Percentiles rank a stretch among this genome's conserved stretches.
phyloP scores from a whole-genome alignment of 2,797 vertebrate genomes.

The Cossypha polioptera region DNA sequence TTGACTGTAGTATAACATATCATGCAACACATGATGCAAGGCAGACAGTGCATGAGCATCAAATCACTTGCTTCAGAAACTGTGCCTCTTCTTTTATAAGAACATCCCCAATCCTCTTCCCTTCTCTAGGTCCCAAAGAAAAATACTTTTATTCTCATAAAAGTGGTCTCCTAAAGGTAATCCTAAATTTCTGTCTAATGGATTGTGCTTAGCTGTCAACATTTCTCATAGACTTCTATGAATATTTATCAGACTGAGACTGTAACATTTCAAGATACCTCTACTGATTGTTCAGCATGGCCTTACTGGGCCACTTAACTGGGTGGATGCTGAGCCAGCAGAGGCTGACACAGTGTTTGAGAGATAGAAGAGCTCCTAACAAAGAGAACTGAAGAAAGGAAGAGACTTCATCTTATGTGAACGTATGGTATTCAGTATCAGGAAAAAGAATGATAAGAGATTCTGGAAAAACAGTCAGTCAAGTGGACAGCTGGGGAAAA shows the following conservation, averaged over 20 bases:
- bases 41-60: not conserved
- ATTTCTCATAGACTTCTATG: not conserved
- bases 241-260: not conserved
- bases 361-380: not conserved
- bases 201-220: not conserved
- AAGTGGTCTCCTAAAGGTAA: not conserved
- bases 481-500: not conserved
- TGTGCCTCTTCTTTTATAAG: not conserved
- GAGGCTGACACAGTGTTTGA: not conserved
- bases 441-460: not conserved
- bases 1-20: not conserved
- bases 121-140: not conserved
- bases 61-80: not conserved
- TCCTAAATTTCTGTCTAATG: not conserved
- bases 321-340: not conserved
- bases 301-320: not conserved
- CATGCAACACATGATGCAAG: not conserved
- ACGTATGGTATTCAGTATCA: not conserved
- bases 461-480: not conserved
- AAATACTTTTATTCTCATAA: not conserved
- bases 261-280: not conserved
- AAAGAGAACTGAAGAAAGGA: not conserved
- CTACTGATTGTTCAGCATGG: not conserved
- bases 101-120: not conserved
- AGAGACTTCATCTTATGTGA: not conserved